These are phyloP conservation scores for Pipistrellus pipistrellus DNA, from an alignment of 2,797 vertebrate species.

Conservation along the genomic window DNA sequence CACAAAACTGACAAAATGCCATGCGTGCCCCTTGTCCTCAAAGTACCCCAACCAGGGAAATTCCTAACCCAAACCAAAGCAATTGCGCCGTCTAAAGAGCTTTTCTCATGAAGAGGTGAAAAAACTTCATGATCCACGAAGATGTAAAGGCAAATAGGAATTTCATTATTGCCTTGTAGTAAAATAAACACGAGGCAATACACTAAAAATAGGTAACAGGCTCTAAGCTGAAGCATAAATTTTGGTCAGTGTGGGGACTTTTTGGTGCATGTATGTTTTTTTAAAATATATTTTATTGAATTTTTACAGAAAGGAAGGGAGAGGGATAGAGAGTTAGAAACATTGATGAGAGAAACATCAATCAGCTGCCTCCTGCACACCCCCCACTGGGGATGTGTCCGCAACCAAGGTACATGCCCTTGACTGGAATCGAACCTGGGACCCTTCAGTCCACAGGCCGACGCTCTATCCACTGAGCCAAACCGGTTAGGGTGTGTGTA, in stretches of 20 bases:
- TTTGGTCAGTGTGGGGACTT: background rate
- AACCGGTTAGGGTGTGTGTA: background rate
- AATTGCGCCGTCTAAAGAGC: background rate
- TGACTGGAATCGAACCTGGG: too few relatives aligned
- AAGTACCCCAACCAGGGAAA: background rate
- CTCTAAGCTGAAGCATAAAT: background rate
- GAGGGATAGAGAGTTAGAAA: too few relatives aligned
- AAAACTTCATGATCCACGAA: background rate
- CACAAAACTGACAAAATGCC: background rate
- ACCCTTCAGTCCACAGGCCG: too few relatives aligned
- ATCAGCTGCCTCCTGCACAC: too few relatives aligned
- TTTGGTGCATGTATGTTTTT: background rate
- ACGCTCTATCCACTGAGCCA: too few relatives aligned
- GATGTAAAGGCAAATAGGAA: slow-evolving; percentile 8
- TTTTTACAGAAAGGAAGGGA: too few relatives aligned
- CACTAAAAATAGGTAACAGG: background rate
- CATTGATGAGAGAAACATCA: too few relatives aligned
- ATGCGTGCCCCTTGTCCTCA: background rate
- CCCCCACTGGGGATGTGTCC: too few relatives aligned
- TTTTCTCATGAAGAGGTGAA: background rate
- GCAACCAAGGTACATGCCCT: too few relatives aligned
- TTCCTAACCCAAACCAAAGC: background rate
- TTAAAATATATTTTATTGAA: too few relatives aligned
- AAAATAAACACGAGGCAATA: background rate
- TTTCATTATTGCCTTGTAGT: background rate